A percentile compares a stretch with the other conserved stretches of the same genome.
phyloP scores from a whole-genome alignment of 2,888 invertebrate species.

The Xestia sexstrigata region DNA sequence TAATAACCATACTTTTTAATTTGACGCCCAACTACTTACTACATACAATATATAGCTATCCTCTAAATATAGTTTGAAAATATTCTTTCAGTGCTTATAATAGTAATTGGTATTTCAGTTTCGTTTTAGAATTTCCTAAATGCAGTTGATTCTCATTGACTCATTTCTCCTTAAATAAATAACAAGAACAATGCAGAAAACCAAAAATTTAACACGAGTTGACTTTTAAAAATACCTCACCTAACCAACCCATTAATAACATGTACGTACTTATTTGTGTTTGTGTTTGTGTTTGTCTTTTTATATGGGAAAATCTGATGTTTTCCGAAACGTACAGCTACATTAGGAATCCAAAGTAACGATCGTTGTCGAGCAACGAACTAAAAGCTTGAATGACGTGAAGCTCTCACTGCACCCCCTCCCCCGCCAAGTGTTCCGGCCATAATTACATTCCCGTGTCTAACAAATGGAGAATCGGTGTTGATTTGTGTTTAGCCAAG shows the following conservation, averaged over 20 bases:
- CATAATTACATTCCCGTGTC: constrained; percentile 92
- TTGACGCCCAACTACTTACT: constrained; percentile 73
- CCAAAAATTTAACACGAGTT: background rate
- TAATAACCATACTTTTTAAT: constrained; percentile 82
- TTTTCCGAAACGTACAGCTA: constrained; percentile 71
- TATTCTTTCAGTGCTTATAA: background rate
- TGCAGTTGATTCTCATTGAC: background rate
- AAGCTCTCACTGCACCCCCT: constrained; percentile 71
- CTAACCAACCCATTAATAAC: constrained; percentile 20
- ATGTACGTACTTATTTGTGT: background rate
- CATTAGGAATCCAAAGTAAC: constrained; percentile 85
- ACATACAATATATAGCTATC: constrained; percentile 46
- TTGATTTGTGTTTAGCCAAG: constrained; percentile 90
- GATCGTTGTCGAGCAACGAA: constrained; percentile 86
- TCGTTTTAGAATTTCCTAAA: background rate
- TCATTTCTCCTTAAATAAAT: background rate
- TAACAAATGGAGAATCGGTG: constrained; percentile 92
- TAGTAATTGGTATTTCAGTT: background rate
- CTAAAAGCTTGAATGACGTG: constrained; percentile 89
- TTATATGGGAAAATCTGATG: constrained; percentile 67
- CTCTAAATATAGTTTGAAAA: constrained; percentile 5
- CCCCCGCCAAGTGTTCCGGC: constrained; percentile 87
- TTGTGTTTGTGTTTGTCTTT: too few relatives aligned
- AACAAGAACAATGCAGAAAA: background rate
- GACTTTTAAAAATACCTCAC: background rate